Evolutionary conservation across 2,888 invertebrate species (phyloP).

Genomic region (Argyresthia albistria): DNA sequence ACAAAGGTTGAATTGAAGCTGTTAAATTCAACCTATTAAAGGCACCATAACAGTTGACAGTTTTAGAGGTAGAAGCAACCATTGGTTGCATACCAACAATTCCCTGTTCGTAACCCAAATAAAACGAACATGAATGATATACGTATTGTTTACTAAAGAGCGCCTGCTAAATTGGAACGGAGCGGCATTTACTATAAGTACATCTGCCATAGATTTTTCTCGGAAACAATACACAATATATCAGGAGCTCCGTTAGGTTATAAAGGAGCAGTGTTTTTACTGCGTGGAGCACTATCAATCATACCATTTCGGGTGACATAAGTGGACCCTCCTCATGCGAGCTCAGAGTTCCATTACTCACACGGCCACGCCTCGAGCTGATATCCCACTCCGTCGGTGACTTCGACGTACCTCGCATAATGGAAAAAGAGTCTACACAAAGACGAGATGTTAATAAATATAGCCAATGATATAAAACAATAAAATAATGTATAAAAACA

Average conservation of each 20-base stretch:
- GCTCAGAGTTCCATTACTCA: slow-evolving; percentile 67
- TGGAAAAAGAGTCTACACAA: background rate
- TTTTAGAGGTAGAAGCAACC: no score
- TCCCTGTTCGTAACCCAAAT: background rate
- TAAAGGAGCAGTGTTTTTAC: slow-evolving; percentile 57
- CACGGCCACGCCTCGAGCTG: slow-evolving; percentile 30
- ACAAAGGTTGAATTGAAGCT: no score
- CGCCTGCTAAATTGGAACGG: background rate
- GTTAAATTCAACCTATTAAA: no score
- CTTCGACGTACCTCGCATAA: slow-evolving; percentile 30
- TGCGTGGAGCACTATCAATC: slow-evolving; percentile 60
- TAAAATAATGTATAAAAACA: no score
- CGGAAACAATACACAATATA: slow-evolving; percentile 14
- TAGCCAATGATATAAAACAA: background rate
- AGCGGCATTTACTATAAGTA: background rate
- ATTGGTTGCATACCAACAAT: background rate
- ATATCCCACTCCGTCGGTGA: slow-evolving; percentile 41
- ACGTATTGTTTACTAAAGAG: background rate
- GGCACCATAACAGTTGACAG: no score
- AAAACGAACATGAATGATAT: background rate
- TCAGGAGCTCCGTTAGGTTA: slow-evolving; percentile 23
- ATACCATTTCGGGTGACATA: slow-evolving; percentile 63
- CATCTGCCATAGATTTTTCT: background rate
- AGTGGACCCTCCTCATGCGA: slow-evolving; percentile 68
- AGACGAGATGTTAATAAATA: background rate